These are phyloP conservation scores for Arothron firmamentum DNA, from an alignment of 2,113 vertebrate species.

Conservation along the genomic window DNA sequence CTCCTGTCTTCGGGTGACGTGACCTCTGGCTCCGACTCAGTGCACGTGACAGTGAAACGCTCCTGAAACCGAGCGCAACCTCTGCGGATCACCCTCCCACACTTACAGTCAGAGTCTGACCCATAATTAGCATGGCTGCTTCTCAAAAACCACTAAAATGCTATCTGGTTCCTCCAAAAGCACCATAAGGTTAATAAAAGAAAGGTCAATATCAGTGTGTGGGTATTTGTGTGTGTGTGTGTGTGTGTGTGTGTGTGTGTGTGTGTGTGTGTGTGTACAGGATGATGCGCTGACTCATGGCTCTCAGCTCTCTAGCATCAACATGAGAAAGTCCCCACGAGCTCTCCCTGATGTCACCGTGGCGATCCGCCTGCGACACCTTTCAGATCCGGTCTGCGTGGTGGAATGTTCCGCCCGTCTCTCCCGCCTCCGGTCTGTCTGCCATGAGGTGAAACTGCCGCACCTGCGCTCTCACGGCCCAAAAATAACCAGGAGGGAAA, in stretches of 20 bases:
- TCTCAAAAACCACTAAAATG: conserved; percentile 49
- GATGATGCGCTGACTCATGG: conserved; percentile 47
- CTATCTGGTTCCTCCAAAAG: conserved; percentile 21
- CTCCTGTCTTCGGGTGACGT: conserved; percentile 58
- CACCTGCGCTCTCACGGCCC: conserved; percentile 21
- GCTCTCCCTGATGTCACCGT: conserved; percentile 51
- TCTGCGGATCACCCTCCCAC: conserved; percentile 46
- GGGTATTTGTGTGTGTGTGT: too few relatives aligned
- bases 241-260: too few relatives aligned
- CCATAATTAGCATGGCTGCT: conserved; percentile 63
- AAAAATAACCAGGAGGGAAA: conserved; percentile 53
- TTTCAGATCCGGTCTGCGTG: conserved; percentile 21
- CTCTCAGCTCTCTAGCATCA: conserved; percentile 50
- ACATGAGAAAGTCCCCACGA: conserved; percentile 54
- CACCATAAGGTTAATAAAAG: too few relatives aligned
- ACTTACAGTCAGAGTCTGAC: conserved; percentile 39
- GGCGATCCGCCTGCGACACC: conserved; percentile 20
- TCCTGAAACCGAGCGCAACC: conserved; percentile 46
- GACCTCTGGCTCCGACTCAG: conserved; percentile 22
- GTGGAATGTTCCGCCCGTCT: conserved; percentile 36
- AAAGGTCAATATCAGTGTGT: too few relatives aligned
- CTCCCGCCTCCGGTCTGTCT: conserved; percentile 31
- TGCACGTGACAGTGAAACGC: conserved; percentile 62
- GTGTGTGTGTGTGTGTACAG: conserved; percentile 39
- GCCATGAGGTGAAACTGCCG: conserved; percentile 49